Base-by-base conservation (phyloP, 2,888 invertebrate species). In the Sphinx pinastri region DNA sequence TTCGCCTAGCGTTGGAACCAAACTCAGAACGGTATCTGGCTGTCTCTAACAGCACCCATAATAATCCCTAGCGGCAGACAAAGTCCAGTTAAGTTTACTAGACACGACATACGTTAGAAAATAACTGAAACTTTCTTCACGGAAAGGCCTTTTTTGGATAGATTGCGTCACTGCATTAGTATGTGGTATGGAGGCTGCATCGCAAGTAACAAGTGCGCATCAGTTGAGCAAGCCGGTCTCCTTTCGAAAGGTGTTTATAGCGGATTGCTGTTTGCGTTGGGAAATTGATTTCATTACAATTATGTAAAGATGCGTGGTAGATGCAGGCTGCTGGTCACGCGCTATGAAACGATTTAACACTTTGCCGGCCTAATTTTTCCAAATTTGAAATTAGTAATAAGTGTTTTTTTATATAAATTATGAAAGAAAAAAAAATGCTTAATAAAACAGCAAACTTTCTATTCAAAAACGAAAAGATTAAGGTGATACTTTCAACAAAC, bases 81-180 rank as follows among this genome's bases (percentile, higher is more conserved):
- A 25, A 2, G 25, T 25, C 25, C 25, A 25, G 25, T 2, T 25
- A 25, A 25, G 38, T 38, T 38, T 38, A 38, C 38, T 38, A 38
- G 38, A 2, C 38, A 38, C 38, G 38, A 38, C 38, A 5, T 38
- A 38, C 5, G 38, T 38, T 38, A 38, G 38, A 38, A 38, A 38
- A 38, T 5, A 38, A 38, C 38, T 38, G 6, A 38, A 38, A 2
- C 38, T 63, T 49, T 63, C 63, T 49, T 63, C 19, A 19, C 19
- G 63, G 63, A 63, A 63, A 63, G 13, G n/a, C 5, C 63, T 19
- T 13, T 63, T 63, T 49, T 63, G 16, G 63, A 19, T 38, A 19
- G 63, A 49, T 16, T 57, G 57, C 57, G 6, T 25, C 13, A 16
- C 25, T 25, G 25, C 19, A 63, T 63, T 49, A 49, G 63, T 49